A percentile compares a stretch with the other conserved stretches of the same genome.
Conservation (phyloP, 2,888 invertebrate genomes). For the Pachycephus smyrnensis region DNA sequence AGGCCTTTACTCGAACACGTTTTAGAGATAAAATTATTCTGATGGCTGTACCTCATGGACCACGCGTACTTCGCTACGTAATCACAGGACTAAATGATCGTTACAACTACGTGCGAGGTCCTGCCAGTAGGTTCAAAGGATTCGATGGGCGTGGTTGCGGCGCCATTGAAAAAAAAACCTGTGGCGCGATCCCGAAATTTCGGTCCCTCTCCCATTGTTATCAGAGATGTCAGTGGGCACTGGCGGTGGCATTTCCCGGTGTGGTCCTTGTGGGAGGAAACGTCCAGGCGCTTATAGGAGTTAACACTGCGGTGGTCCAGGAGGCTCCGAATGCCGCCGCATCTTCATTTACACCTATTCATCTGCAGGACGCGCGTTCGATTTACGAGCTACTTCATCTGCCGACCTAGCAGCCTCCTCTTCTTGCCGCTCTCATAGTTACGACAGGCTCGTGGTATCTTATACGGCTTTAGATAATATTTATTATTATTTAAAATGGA, state of each 20-base stretch:
- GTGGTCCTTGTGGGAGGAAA: slow-evolving; percentile 44
- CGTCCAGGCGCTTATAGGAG: slow-evolving; percentile 16
- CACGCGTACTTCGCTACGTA: too few species aligned
- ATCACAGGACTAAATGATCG: too few species aligned
- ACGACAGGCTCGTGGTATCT: too few species aligned
- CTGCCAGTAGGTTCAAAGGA: background rate
- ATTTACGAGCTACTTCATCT: slow-evolving; percentile 58
- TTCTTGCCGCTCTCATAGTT: too few species aligned
- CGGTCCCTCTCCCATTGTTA: too few species aligned
- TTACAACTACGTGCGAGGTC: background rate
- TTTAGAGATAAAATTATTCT: too few species aligned
- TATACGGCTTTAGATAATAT: too few species aligned
- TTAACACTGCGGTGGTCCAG: slow-evolving; percentile 31
- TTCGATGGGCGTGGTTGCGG: background rate
- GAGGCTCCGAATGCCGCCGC: slow-evolving; percentile 36
- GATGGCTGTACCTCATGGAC: too few species aligned
- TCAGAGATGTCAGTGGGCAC: background rate
- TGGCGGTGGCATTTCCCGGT: slow-evolving; percentile 33
- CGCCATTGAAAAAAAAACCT: background rate
- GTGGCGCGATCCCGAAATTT: too few species aligned
- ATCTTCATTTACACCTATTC: slow-evolving; percentile 67
- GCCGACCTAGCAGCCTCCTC: too few species aligned
- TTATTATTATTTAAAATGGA: too few species aligned
- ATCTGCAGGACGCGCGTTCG: slow-evolving; percentile 38
- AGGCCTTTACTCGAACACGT: too few species aligned